phyloP scores from a whole-genome alignment of 2,797 vertebrate genomes.

The Channa striata region DNA sequence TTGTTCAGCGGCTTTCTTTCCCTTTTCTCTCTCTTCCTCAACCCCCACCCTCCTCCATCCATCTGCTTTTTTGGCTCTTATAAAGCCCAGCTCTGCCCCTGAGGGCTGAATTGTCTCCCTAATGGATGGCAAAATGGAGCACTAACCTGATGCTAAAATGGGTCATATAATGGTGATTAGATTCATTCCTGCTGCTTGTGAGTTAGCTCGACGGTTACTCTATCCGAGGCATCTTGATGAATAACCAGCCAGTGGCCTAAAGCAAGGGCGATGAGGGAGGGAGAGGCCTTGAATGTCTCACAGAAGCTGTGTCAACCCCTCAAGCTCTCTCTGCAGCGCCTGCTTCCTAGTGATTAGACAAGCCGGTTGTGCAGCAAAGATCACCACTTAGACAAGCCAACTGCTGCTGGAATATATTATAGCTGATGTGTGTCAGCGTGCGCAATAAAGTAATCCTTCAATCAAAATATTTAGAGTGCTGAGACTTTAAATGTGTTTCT shows the following conservation, averaged over 20 bases:
- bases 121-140: constrained; percentile 82
- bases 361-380: constrained; percentile 63
- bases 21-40: constrained; percentile 16
- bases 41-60: neutral
- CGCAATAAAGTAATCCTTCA: constrained; percentile 19
- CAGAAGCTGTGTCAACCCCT: constrained; percentile 62
- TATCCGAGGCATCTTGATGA: constrained; percentile 77
- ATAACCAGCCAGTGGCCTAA: constrained; percentile 72
- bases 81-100: constrained; percentile 64
- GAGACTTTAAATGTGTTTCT: neutral
- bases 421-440: constrained; percentile 8
- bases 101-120: constrained; percentile 77
- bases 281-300: constrained; percentile 48
- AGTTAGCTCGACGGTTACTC: constrained; percentile 73
- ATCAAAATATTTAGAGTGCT: constrained; percentile 1
- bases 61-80: constrained; percentile 57
- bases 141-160: constrained; percentile 81
- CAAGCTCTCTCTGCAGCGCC: constrained; percentile 49
- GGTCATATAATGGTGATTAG: constrained; percentile 81
- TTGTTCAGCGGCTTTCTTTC: constrained; percentile 55
- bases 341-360: constrained; percentile 75
- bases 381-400: constrained; percentile 64
- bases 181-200: constrained; percentile 70
- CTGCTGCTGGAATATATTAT: constrained; percentile 40
- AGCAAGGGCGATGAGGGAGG: constrained; percentile 36